Base-by-base conservation (phyloP, 2,888 invertebrate species). In the Luffia ferchaultella region DNA sequence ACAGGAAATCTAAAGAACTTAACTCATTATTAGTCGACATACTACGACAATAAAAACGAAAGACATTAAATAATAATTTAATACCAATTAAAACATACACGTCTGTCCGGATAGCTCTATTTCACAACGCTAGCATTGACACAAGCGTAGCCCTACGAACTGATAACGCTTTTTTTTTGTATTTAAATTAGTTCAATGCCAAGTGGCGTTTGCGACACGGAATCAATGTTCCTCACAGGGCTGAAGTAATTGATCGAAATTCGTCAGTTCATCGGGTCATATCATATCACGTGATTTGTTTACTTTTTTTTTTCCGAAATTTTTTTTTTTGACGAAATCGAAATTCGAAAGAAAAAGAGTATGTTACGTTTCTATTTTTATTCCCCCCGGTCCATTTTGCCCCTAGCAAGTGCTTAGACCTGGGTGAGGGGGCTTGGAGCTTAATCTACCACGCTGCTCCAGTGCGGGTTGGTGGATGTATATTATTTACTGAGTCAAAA, bases 171-270 rank as follows among this genome's bases (percentile, higher is more conserved):
- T 70, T 70, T 12, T 30, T 30, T 30, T 70, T 63, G 57, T 71
- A 76, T 76, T 76, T 68, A 70, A 53, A 53, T 53, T 51, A 41
- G 76, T 76, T 73, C 79, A 80, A 79, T 79, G 80, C 76, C 76
- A 73, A 62, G 18, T 43, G 44, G 16, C 49, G 43, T 16, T 48
- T 48, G 48, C 48, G 42, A 40, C 48, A 48, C 18, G 30, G 30
- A 30, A 30, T 30, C 30, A 12, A 30, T 30, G 30, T 30, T 3
- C 30, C n/a, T n/a, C n/a, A n/a, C n/a, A n/a, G n/a, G n/a, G n/a
- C n/a, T n/a, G n/a, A n/a, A n/a, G n/a, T n/a, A n/a, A n/a, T n/a
- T n/a, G n/a, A n/a, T n/a, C n/a, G n/a, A n/a, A n/a, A n/a, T n/a
- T n/a, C n/a, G n/a, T n/a, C n/a, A n/a, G n/a, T n/a, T n/a, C n/a